A percentile compares a stretch with the other conserved stretches of the same genome.
These are phyloP conservation scores for Nesometra sesokonis DNA, from an alignment of 35 echinoderm and acorn worm species.

Conservation along the genomic window DNA sequence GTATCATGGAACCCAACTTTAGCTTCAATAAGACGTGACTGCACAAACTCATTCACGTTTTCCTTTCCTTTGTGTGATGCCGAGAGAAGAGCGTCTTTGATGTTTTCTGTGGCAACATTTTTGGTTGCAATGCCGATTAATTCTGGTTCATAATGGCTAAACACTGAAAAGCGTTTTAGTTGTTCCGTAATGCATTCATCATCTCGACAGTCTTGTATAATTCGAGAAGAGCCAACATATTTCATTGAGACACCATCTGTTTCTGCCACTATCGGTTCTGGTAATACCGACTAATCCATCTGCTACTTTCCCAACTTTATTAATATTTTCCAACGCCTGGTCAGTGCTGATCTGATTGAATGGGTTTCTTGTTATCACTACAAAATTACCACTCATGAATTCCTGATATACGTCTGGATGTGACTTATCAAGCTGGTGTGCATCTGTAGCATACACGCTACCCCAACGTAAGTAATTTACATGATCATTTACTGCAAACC, in stretches of 20 bases:
- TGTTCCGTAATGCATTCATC: too few relatives aligned
- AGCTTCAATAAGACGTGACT: too few relatives aligned
- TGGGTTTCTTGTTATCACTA: neutral
- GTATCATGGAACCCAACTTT: too few relatives aligned
- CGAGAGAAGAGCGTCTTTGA: too few relatives aligned
- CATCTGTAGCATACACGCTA: neutral
- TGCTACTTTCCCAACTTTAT: neutral
- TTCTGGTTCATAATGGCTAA: too few relatives aligned
- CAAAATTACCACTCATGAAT: neutral
- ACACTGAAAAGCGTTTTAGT: too few relatives aligned
- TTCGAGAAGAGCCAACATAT: too few relatives aligned
- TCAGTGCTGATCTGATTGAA: conserved; percentile 8
- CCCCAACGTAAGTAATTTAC: conserved; percentile 2
- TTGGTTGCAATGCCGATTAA: too few relatives aligned
- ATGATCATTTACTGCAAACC: conserved; percentile 17
- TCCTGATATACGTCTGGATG: conserved; percentile 2
- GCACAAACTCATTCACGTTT: too few relatives aligned
- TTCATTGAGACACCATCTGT: neutral
- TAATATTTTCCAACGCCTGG: neutral
- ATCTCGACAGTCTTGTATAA: too few relatives aligned
- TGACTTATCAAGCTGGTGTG: neutral
- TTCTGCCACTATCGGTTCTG: neutral
- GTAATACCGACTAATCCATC: neutral
- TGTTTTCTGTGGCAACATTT: too few relatives aligned
- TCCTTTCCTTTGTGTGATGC: too few relatives aligned